Evolutionary conservation across 1,140 invertebrate genomes (phyloP), one percentile per base, ranked within the genome.

Genomic region (Drosophila simulans): DNA sequence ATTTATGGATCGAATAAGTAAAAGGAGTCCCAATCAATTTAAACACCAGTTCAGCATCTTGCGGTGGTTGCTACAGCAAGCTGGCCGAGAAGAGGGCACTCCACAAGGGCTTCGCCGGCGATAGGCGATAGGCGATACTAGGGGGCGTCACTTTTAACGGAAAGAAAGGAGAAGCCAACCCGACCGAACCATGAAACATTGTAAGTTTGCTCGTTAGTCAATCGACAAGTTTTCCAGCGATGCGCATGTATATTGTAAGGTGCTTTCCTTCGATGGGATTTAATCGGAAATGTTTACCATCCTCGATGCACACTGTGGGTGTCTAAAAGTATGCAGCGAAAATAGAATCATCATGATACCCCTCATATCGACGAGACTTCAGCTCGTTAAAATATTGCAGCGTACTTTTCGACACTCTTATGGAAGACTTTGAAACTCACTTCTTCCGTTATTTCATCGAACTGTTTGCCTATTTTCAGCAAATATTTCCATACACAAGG

Each of bases 401-500:
- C 25, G 8, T 8, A 31, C 7, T 31, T 31, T 31, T 31, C 7
- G 7, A 31, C 27, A 8, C 27, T 31, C 2, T 22, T 22, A 22
- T 22, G 20, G 20, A 22, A 2, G 20, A 22, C 2, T 2, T 22
- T 22, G 2, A 22, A 22, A 3, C 20, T 2, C 3, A 22, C 0
- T 3, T 22, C 20, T 22, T 22, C 20, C 0, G 20, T 22, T 22
- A 22, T 22, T 22, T 22, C 3, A 22, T 22, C 3, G 20, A 22
- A 22, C 20, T 22, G 3, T 22, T 22, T 2, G 20, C 20, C 20
- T 22, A 22, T 40, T 76, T 27, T 31, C 72, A 85, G 86, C 80
- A 82, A 90, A 80, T 83, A 83, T 91, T 86, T 85, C 78, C 77
- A 91, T 83, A 72, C 73, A 83, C 70, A 91, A 86, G 75, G 71